Conservation (phyloP, 2,113 vertebrate genomes). For the Megalops atlanticus region DNA sequence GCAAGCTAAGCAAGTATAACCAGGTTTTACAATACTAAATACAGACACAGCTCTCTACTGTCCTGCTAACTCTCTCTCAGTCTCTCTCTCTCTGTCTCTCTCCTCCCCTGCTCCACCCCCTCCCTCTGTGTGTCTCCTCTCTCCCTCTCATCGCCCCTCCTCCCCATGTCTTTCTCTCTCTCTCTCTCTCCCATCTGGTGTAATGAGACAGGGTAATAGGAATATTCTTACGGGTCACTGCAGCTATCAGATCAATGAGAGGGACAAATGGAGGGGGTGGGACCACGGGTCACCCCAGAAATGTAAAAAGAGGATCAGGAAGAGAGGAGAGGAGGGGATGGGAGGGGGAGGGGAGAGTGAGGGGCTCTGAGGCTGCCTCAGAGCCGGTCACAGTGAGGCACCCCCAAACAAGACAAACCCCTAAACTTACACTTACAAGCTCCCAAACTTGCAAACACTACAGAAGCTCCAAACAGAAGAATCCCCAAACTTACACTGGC, state of each 20-base stretch:
- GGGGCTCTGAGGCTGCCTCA: background rate
- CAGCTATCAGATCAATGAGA: slow-evolving; percentile 13
- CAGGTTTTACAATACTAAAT: too few relatives aligned
- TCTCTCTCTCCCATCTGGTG: background rate
- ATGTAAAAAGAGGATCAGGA: too few relatives aligned
- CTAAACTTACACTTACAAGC: too few relatives aligned
- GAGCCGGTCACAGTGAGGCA: too few relatives aligned
- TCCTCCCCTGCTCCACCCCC: background rate
- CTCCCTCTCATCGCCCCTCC: too few relatives aligned
- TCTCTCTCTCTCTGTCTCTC: background rate
- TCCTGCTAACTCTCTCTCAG: background rate
- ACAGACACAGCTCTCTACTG: too few relatives aligned
- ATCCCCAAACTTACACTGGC: too few relatives aligned
- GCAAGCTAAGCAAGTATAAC: too few relatives aligned
- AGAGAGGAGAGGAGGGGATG: background rate
- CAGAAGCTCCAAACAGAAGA: too few relatives aligned
- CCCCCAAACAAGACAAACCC: too few relatives aligned
- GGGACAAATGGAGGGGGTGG: background rate
- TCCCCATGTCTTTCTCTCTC: background rate
- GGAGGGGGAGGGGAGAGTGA: background rate
- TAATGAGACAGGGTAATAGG: slow-evolving; percentile 21
- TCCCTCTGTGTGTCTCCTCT: background rate
- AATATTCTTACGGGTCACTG: slow-evolving; percentile 24
- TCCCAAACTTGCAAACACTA: too few relatives aligned
- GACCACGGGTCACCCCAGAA: too few relatives aligned